These are phyloP conservation scores for Druon quercuslanigerum DNA, from an alignment of 1,140 invertebrate genomes.

Conservation along the genomic window DNA sequence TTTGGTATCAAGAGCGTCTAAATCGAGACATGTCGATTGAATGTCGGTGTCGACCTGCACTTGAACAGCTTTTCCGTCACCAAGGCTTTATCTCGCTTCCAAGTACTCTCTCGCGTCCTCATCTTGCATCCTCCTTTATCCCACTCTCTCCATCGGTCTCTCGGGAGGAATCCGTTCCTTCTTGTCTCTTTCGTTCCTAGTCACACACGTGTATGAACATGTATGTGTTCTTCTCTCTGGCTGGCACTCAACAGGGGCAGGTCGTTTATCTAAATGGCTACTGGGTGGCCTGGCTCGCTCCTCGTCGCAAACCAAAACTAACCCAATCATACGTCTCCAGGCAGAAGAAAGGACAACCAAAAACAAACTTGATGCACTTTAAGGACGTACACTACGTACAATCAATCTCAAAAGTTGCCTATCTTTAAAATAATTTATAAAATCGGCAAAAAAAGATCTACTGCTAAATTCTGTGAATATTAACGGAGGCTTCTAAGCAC, in stretches of 20 bases:
- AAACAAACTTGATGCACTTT: constrained; percentile 49
- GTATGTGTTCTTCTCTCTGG: constrained; percentile 29
- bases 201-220: constrained; percentile 9
- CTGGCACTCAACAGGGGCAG: constrained; percentile 66
- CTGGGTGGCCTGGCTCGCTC: constrained; percentile 70
- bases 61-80: constrained; percentile 10
- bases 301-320: constrained; percentile 64
- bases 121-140: background rate
- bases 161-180: constrained; percentile 1
- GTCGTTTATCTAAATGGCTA: constrained; percentile 76
- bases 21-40: background rate
- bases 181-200: background rate
- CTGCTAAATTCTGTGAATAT: too few relatives aligned
- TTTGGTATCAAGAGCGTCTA: background rate
- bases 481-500: too few relatives aligned
- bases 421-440: too few relatives aligned
- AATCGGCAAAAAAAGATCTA: too few relatives aligned
- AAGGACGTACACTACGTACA: too few relatives aligned
- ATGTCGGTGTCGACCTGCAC: background rate
- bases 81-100: constrained; percentile 7
- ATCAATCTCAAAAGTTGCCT: too few relatives aligned
- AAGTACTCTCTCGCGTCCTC: constrained; percentile 10
- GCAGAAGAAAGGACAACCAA: constrained; percentile 52
- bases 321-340: constrained; percentile 60
- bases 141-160: constrained; percentile 8